A percentile compares a stretch with the other conserved stretches of the same genome.
Conservation (phyloP, 2,113 vertebrate genomes). For the Thomomys bottae region DNA sequence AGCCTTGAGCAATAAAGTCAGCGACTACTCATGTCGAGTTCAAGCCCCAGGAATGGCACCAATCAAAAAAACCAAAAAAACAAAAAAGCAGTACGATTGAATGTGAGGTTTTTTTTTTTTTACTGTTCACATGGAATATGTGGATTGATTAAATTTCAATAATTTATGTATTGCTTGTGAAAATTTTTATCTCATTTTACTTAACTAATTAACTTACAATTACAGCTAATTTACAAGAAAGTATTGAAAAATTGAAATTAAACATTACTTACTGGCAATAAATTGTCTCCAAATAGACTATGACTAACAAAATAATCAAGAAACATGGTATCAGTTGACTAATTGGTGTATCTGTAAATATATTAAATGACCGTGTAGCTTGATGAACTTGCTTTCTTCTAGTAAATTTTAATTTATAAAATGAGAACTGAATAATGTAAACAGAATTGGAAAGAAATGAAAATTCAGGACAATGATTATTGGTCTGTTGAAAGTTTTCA, state of each 20-base stretch:
- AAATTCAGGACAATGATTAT: background rate
- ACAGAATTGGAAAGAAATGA: background rate
- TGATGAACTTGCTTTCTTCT: conserved; percentile 28
- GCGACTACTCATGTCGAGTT: too few species aligned
- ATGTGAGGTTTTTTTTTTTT: background rate
- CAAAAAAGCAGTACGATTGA: too few species aligned
- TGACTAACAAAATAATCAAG: conserved; percentile 22
- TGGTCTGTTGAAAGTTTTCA: background rate
- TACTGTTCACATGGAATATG: conserved; percentile 2
- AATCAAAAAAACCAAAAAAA: background rate
- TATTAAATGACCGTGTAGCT: background rate
- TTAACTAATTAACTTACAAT: background rate
- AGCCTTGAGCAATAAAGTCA: too few species aligned
- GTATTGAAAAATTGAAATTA: background rate
- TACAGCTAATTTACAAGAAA: background rate
- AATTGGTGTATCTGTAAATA: conserved; percentile 47
- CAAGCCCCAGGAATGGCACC: too few species aligned
- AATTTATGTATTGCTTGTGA: conserved; percentile 23
- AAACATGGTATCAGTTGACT: conserved; percentile 7
- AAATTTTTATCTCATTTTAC: conserved; percentile 5
- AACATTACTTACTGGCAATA: background rate
- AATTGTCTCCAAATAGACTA: conserved; percentile 15
- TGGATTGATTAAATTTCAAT: background rate
- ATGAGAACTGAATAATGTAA: conserved; percentile 1
- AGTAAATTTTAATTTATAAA: conserved; percentile 28